Evolutionary conservation across 2,797 vertebrate genomes (phyloP), one percentile per base, ranked within the genome.

Genomic region (Mycteria americana): DNA sequence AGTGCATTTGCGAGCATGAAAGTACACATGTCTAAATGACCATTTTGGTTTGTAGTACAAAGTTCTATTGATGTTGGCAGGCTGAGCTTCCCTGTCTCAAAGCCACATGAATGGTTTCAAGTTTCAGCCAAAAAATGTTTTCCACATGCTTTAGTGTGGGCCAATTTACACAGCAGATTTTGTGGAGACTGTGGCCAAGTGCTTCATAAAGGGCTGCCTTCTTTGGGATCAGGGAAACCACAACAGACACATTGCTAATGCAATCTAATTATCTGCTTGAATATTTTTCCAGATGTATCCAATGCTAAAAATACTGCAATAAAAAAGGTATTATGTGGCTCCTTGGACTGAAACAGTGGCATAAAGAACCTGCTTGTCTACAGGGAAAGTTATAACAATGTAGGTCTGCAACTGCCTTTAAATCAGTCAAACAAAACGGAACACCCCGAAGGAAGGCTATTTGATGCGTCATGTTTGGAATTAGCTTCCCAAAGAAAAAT

Each of bases 31-130:
- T 98, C 98, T 98, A 98, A 98, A 98, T 98, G 98, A 98, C 98
- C 98, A 97, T 98, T 98, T 98, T 98, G 98, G 98, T 98, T 98
- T 98, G 98, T 98, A 98, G 98, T 98, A 98, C 98, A 98, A 98
- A 98, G 98, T 98, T 98, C 98, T 98, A 98, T 98, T 98, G 98
- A 98, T 98, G 98, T 98, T 98, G 98, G 98, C 98, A 98, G 97
- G 92, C 96, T 64, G 88, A 96, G 97, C 97, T 98, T 98, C 98
- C 98, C 98, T 97, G 97, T 98, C 97, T 98, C 98, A 97, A 98
- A 98, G 98, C 98, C 98, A 98, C 98, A 98, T 98, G 98, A 98
- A 98, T 98, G 98, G 98, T 98, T 98, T 98, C 97, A 88, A 96
- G 97, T 98, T 98, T 98, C 98, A 98, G 97, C 98, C 98, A 98